Evolutionary conservation across 2,888 invertebrate genomes (phyloP), one percentile per base, ranked within the genome.

Genomic region (Ceraclea dissimilis): DNA sequence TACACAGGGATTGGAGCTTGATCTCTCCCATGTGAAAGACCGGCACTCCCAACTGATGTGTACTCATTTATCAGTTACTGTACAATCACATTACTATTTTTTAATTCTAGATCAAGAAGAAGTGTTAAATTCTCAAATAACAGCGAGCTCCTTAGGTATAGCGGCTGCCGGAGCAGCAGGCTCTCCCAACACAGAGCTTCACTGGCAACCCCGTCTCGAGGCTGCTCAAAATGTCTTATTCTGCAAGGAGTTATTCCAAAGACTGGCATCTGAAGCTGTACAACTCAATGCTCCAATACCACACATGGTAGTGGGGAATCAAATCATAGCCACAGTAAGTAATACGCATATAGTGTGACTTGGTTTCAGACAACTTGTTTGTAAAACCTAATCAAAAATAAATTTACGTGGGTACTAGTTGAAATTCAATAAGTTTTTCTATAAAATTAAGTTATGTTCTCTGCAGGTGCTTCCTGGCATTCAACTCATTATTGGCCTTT

Each of bases 191-290:
- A 81, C 85, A 0, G 90, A 90, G 63, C 79, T 87, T 62, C 89
- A 93, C 67, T 97, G 97, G 97, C 94, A 96, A 66, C 91, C 93
- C 67, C 93, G 93, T 65, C 75, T 97, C n/a, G 96, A 97, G 69
- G 92, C 93, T 0, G 96, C 96, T 0, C 97, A 97, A 69, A 97
- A 97, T 71, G 95, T 97, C 21, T 77, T 97, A 18, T 97, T 96
- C 74, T 97, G 97, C 69, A 96, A 96, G 72, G 97, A 97, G 71
- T 73, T 97, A 31, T 97, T 97, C 69, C 90, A 93, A 62, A 90
- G 96, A 66, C 73, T 97, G 54, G 96, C 96, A 0, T 86, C 93
- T 52, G 97, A 97, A 71, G 96, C 97, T 0, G 94, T 96, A 4
- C 93, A 94, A 67, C 73, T 94, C 2, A 91, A 93, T 66, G 90